These are phyloP conservation scores for Mola mola DNA, from an alignment of 2,113 vertebrate genomes.

Conservation along the genomic window DNA sequence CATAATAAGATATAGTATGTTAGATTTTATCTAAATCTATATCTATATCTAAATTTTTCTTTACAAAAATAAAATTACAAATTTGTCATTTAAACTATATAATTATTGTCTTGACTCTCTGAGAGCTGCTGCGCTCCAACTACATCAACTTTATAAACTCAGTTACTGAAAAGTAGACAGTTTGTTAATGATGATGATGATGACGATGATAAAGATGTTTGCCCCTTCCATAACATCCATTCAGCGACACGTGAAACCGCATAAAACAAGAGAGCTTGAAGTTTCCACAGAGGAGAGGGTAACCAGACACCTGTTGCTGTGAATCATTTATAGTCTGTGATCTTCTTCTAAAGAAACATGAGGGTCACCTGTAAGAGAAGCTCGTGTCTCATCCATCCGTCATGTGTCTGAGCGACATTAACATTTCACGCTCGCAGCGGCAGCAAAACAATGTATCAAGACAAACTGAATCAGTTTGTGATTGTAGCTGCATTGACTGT, in stretches of 20 bases:
- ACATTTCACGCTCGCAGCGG: constrained; percentile 20
- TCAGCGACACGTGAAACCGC: neutral
- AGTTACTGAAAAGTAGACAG: neutral
- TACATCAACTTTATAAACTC: neutral
- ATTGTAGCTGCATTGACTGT: too few species aligned
- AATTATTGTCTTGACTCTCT: too few species aligned
- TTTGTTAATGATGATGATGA: too few species aligned
- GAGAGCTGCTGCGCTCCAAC: neutral
- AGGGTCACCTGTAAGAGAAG: constrained; percentile 36
- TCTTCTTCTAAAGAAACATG: constrained; percentile 7
- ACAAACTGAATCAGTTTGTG: too few species aligned
- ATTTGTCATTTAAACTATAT: too few species aligned
- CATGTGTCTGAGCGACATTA: constrained; percentile 7
- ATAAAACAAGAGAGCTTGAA: neutral
- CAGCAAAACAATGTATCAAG: too few species aligned
- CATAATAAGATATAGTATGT: too few species aligned
- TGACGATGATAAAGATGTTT: neutral
- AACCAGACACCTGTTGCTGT: constrained; percentile 28
- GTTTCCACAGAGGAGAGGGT: constrained; percentile 14
- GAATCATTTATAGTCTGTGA: constrained; percentile 67
- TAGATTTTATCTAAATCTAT: too few species aligned
- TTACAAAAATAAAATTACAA: too few species aligned
- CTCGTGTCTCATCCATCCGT: constrained; percentile 9
- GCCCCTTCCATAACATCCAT: neutral
- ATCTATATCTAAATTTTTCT: too few species aligned